A percentile compares a stretch with the other conserved stretches of the same genome.
Conservation (phyloP, 2,797 vertebrate genomes). For the Crenichthys baileyi region DNA sequence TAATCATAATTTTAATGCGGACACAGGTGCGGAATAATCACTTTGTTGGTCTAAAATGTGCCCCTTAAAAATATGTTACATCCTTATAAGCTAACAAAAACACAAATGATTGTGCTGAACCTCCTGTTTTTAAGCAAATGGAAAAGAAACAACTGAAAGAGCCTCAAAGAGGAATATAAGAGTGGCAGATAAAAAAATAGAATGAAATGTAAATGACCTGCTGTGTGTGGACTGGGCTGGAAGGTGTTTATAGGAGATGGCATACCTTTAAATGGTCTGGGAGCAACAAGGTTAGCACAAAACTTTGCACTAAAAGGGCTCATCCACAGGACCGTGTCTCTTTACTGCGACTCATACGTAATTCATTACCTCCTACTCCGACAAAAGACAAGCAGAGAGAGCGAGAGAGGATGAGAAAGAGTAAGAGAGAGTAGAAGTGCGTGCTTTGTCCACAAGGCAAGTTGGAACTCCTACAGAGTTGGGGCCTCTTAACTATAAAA, state of each 20-base stretch:
- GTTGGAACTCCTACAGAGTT: constrained; percentile 53
- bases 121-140: background rate
- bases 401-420: constrained; percentile 4
- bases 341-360: constrained; percentile 65
- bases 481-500: constrained; percentile 68
- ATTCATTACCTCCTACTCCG: constrained; percentile 73
- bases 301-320: constrained; percentile 76
- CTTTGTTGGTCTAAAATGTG: no score
- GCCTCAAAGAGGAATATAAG: constrained; percentile 31
- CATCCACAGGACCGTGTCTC: constrained; percentile 44
- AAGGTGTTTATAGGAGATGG: constrained; percentile 34
- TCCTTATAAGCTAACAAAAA: background rate
- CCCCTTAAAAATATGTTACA: no score
- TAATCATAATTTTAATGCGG: background rate
- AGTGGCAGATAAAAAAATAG: background rate
- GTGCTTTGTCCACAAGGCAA: constrained; percentile 37
- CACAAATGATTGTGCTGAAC: background rate
- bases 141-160: constrained; percentile 15
- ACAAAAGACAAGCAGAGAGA: constrained; percentile 25
- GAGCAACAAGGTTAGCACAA: constrained; percentile 59
- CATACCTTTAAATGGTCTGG: constrained; percentile 45
- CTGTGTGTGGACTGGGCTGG: constrained; percentile 6
- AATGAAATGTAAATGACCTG: constrained; percentile 7
- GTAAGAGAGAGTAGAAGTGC: constrained; percentile 34
- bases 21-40: no score